phyloP scores from a whole-genome alignment of 2,888 invertebrate genomes.

The Stegophylla sp. region DNA sequence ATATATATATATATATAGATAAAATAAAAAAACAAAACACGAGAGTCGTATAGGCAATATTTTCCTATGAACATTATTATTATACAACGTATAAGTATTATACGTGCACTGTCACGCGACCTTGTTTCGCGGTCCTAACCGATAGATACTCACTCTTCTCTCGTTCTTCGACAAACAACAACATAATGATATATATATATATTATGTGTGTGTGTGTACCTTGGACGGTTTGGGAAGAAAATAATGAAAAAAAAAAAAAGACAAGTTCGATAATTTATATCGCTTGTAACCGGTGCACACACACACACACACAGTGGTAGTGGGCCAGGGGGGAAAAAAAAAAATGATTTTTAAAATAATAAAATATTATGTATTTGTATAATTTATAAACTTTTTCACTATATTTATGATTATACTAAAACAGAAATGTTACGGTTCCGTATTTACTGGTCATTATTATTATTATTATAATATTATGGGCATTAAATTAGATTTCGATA shows the following conservation, averaged over 20 bases:
- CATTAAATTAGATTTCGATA: conserved; percentile 35
- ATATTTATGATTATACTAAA: conserved; percentile 7
- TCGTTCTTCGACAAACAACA: conserved; percentile 43
- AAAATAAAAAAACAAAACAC: conserved; percentile 28
- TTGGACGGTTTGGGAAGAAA: conserved; percentile 1
- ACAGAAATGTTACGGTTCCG: neutral
- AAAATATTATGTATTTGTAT: conserved; percentile 38
- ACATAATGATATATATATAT: neutral
- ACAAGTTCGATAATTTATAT: conserved; percentile 58
- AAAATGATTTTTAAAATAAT: conserved; percentile 6
- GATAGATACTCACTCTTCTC: no score
- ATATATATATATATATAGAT: no score
- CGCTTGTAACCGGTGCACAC: conserved; percentile 35
- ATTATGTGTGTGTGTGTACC: neutral
- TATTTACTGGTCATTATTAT: neutral
- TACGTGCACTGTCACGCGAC: conserved; percentile 48
- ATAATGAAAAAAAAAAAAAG: conserved; percentile 27
- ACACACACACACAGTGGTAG: no score
- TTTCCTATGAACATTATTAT: conserved; percentile 52
- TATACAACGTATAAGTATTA: no score
- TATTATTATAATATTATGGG: conserved; percentile 2
- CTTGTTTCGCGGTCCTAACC: conserved; percentile 57
- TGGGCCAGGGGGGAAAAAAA: conserved; percentile 15
- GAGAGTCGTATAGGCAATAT: conserved; percentile 42
- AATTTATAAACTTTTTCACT: conserved; percentile 38